phyloP scores from a whole-genome alignment of 2,113 vertebrate species.

The Neofelis nebulosa region DNA sequence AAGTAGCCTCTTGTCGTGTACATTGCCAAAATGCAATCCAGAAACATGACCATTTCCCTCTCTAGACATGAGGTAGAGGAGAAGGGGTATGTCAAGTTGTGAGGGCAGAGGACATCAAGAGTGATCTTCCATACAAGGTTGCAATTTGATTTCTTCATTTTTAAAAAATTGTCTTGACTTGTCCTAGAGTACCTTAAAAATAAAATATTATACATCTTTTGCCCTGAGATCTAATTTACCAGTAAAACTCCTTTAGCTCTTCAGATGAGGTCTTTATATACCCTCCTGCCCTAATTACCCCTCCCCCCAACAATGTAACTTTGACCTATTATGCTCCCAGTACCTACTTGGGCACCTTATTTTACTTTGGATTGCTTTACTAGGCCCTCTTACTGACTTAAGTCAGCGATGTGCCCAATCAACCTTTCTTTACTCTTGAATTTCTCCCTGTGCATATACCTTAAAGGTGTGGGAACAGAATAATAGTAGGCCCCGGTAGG shows the following conservation, averaged over 20 bases:
- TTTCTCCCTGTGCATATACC: not conserved
- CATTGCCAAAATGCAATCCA: not conserved
- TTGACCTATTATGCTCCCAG: not conserved
- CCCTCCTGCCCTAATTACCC: not conserved
- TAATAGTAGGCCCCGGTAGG: not conserved
- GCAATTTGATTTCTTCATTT: not conserved
- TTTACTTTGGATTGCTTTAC: not conserved
- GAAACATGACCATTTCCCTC: not conserved
- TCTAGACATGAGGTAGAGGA: not conserved
- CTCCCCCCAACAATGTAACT: not conserved
- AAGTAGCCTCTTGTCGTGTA: no score
- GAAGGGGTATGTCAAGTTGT: not conserved
- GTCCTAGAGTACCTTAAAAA: not conserved
- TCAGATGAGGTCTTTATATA: not conserved
- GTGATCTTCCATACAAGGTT: not conserved
- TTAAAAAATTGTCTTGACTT: not conserved
- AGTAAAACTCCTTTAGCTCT: not conserved
- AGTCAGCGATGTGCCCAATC: not conserved
- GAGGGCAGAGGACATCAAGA: not conserved
- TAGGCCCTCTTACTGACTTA: not conserved
- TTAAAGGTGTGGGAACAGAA: not conserved
- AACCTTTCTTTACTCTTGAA: not conserved
- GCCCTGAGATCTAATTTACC: not conserved
- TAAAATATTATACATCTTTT: not conserved
- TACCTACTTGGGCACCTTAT: not conserved